phyloP scores from a whole-genome alignment of 2,888 invertebrate genomes.

The Aethes cnicana region DNA sequence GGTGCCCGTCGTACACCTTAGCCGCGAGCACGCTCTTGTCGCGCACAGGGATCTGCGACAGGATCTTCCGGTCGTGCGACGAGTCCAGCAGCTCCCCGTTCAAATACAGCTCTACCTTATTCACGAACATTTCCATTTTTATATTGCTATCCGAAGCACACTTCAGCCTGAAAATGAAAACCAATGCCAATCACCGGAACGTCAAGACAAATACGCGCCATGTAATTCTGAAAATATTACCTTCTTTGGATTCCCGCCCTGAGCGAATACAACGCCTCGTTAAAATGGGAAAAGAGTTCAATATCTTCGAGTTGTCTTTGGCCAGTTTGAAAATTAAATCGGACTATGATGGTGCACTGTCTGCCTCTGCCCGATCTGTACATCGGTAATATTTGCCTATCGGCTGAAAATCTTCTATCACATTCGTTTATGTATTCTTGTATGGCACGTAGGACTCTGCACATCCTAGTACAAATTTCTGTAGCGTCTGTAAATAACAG shows the following conservation, averaged over 20 bases:
- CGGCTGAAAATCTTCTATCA: constrained; percentile 93
- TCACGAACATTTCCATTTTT: constrained; percentile 94
- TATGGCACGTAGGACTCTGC: constrained; percentile 95
- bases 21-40: constrained; percentile 91
- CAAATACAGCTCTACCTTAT: constrained; percentile 94
- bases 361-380: constrained; percentile 95
- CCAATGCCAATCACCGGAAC: too few relatives aligned
- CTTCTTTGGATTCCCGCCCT: constrained; percentile 89
- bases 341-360: constrained; percentile 91
- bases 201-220: too few relatives aligned
- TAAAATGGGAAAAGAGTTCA: constrained; percentile 95
- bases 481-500: constrained; percentile 67
- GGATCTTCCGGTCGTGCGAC: constrained; percentile 92
- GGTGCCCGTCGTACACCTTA: constrained; percentile 76
- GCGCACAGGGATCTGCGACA: constrained; percentile 91
- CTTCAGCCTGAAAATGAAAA: constrained; percentile 66
- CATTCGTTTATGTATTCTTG: constrained; percentile 98
- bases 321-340: constrained; percentile 90
- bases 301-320: constrained; percentile 95
- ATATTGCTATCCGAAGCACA: constrained; percentile 83
- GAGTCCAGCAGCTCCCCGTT: constrained; percentile 95
- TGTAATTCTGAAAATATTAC: too few relatives aligned
- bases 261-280: constrained; percentile 94
- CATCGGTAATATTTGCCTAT: constrained; percentile 93
- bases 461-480: constrained; percentile 86